Base-by-base conservation (phyloP, 2,888 invertebrate species). In the Microdon myrmicae region DNA sequence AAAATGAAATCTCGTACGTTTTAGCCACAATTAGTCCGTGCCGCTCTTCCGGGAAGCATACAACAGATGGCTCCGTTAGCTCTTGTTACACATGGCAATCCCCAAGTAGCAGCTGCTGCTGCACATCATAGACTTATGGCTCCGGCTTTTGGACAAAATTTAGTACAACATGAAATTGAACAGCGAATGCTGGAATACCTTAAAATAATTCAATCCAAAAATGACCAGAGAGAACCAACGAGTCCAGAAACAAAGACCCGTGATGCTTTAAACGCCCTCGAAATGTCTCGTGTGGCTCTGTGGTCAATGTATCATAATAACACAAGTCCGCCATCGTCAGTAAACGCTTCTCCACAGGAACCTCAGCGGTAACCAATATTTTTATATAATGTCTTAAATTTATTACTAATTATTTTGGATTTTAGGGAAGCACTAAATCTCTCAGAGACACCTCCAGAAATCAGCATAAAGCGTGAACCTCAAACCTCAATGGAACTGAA, bases 271-370 rank as follows among this genome's bases (percentile, higher is more conserved):
- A 88, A 86, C 69, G 88, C 88, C 6, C 81, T 90, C 54, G 91
- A 92, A 75, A 86, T 90, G 81, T 88, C 90, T 1, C 86, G 91
- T 54, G 84, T 92, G 69, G 88, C 90, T 1, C 82, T 93, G 14
- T 92, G 91, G 90, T 91, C 89, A 68, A 84, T 92, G 72, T 92
- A 90, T 81, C 89, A 89, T 77, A 90, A 88, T 74, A 85, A 85
- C 78, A 83, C 79, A 73, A 81, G 71, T 75, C 83, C 86, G 72
- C 75, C 83, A 75, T 67, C 81, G 69, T 70, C 77, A 68, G 73
- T 79, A 68, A 72, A 81, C 68, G 75, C 81, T 35, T 83, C 81
- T 55, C 79, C 81, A 29, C 79, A 74, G 34, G 82, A 82, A 70
- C 81, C 82, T 45, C 83, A 81, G 71, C 75, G 79, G 80, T 81